Conservation (phyloP, 2,797 vertebrate genomes). For the Ptychobarbus kaznakovi region DNA sequence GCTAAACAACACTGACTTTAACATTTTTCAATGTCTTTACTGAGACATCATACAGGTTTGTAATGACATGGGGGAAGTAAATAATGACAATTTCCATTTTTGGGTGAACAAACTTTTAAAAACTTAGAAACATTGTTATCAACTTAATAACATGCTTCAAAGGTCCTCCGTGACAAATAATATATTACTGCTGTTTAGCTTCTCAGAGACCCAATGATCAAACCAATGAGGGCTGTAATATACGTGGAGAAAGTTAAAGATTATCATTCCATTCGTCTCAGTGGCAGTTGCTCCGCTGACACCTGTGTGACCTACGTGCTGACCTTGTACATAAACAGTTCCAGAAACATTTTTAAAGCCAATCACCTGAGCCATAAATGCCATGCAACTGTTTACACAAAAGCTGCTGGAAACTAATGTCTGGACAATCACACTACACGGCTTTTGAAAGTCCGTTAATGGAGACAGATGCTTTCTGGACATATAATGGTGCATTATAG, state of each 20-base stretch:
- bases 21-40: neutral
- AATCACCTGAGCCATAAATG: neutral
- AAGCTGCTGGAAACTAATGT: neutral
- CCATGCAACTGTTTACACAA: neutral
- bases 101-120: neutral
- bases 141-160: neutral
- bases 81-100: neutral
- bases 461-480: constrained; percentile 11
- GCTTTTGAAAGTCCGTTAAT: neutral
- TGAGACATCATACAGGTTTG: neutral
- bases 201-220: neutral
- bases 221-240: neutral
- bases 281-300: neutral
- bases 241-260: neutral
- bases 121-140: neutral
- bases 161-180: neutral
- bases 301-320: neutral
- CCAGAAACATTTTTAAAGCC: neutral
- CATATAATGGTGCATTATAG: neutral
- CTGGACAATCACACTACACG: neutral
- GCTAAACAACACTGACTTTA: neutral
- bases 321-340: neutral
- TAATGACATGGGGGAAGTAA: neutral
- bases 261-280: neutral
- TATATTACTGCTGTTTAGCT: neutral